Evolutionary conservation across 2,113 vertebrate genomes (phyloP).

Genomic region (Furnarius figulus): DNA sequence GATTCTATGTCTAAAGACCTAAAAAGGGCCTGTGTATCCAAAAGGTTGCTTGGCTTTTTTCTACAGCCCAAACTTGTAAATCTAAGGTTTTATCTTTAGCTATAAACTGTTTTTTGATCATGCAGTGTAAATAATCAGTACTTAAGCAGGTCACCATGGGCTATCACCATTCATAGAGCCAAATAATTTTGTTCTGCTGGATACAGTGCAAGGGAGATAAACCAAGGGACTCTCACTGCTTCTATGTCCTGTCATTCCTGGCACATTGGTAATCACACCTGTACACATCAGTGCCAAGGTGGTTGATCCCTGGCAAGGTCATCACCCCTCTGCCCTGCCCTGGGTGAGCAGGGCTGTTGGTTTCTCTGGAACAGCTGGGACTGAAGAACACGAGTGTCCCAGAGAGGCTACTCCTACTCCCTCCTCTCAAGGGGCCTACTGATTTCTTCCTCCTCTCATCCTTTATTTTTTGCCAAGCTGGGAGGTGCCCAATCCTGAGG

Average conservation of each 20-base stretch:
- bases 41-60: neutral
- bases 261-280: too few species aligned
- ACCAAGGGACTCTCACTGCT: neutral
- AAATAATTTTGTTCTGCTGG: neutral
- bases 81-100: neutral
- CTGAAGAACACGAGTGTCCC: neutral
- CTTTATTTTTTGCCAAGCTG: neutral
- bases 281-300: neutral
- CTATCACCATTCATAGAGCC: neutral
- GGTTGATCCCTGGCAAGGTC: neutral
- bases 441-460: neutral
- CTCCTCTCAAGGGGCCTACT: neutral
- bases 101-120: neutral
- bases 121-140: neutral
- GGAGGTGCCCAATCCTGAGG: rapidly evolving
- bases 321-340: neutral
- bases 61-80: neutral
- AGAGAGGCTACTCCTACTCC: neutral
- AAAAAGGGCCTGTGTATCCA: neutral
- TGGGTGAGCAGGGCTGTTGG: neutral
- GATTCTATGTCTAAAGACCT: neutral
- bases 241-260: neutral
- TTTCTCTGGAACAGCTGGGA: neutral
- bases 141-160: rapidly evolving
- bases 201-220: neutral